phyloP scores from a whole-genome alignment of 2,797 vertebrate species.

The Momotus momota region DNA sequence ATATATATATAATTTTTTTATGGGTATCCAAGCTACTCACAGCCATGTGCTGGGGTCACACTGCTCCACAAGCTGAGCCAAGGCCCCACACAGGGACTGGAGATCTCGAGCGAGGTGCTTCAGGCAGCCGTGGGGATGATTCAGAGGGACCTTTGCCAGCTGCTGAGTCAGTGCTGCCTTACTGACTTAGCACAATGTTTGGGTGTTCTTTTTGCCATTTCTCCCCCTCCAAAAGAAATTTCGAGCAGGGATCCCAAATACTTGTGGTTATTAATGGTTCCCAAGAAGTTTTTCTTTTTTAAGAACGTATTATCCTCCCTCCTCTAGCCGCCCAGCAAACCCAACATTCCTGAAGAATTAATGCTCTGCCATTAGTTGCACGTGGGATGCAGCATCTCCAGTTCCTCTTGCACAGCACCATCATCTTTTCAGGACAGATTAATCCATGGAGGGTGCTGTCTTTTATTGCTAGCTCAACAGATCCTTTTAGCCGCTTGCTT shows the following conservation, averaged over 20 bases:
- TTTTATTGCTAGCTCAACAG: neutral
- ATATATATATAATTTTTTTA: neutral
- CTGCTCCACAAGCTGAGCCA: neutral
- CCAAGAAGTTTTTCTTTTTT: slow-evolving; percentile 48
- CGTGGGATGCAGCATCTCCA: accelerated
- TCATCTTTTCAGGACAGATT: neutral
- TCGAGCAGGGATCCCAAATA: slow-evolving; percentile 18
- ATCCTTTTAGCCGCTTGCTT: neutral
- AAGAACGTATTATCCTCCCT: slow-evolving; percentile 13
- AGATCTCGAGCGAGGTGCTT: neutral
- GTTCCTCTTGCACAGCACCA: neutral
- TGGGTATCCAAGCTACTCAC: neutral
- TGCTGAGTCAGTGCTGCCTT: slow-evolving; percentile 42
- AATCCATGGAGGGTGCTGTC: neutral
- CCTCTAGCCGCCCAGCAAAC: neutral
- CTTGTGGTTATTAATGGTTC: slow-evolving; percentile 61
- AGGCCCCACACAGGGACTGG: neutral
- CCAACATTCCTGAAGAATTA: slow-evolving; percentile 25
- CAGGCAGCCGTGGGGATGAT: neutral
- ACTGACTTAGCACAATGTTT: neutral
- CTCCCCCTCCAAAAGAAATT: neutral
- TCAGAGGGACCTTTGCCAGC: neutral
- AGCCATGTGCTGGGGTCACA: neutral
- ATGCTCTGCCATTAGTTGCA: neutral
- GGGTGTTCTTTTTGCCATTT: slow-evolving; percentile 4